Evolutionary conservation across 2,797 vertebrate genomes (phyloP).

Genomic region (Gastrophryne carolinensis): DNA sequence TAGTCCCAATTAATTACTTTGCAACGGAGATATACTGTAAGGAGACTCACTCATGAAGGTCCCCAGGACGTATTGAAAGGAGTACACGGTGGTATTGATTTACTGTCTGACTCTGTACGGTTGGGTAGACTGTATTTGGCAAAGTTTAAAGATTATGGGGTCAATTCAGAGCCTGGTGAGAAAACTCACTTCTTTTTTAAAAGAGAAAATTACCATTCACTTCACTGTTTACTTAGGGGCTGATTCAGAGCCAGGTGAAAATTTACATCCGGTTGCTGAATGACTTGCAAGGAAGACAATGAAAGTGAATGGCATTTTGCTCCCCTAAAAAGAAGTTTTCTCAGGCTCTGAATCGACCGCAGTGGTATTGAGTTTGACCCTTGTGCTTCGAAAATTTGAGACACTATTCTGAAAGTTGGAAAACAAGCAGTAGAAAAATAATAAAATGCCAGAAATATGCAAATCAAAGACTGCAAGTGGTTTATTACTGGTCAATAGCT

Average conservation of each 20-base stretch:
- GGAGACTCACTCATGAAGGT: slow-evolving; percentile 26
- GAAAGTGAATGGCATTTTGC: too few relatives aligned
- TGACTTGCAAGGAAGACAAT: too few relatives aligned
- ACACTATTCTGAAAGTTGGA: neutral
- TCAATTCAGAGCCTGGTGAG: too few relatives aligned
- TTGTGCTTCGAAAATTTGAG: neutral
- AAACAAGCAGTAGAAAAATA: neutral
- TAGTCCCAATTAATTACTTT: slow-evolving; percentile 60
- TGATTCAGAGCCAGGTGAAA: too few relatives aligned
- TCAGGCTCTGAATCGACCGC: too few relatives aligned
- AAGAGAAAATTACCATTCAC: too few relatives aligned
- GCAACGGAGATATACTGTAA: slow-evolving; percentile 37
- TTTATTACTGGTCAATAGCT: neutral
- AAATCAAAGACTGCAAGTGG: slow-evolving; percentile 17
- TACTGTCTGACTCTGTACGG: slow-evolving; percentile 50
- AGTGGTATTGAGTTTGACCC: too few relatives aligned
- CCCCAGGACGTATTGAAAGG: slow-evolving; percentile 46
- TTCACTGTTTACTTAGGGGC: too few relatives aligned
- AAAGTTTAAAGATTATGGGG: slow-evolving; percentile 28
- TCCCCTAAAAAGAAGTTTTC: too few relatives aligned
- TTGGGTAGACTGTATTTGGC: slow-evolving; percentile 19
- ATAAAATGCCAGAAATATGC: neutral
- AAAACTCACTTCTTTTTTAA: too few relatives aligned
- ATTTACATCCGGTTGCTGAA: too few relatives aligned
- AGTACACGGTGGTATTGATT: slow-evolving; percentile 52